Evolutionary conservation across 2,113 vertebrate genomes (phyloP).

Genomic region (Stercorarius parasiticus): DNA sequence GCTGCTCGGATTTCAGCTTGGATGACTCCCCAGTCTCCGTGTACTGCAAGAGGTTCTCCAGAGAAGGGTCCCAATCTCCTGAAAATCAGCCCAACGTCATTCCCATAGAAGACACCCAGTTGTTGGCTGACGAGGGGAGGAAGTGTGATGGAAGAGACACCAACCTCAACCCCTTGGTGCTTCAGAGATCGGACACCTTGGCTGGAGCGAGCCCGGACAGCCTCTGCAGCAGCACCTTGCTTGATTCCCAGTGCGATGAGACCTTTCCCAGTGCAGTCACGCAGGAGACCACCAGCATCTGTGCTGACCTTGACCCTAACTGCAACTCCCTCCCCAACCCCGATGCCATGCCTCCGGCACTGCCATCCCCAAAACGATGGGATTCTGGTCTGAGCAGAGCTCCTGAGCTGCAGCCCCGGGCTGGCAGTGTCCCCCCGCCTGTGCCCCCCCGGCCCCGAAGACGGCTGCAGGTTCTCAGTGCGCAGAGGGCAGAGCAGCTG

Average conservation of each 20-base stretch:
- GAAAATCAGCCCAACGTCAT: conserved; percentile 18
- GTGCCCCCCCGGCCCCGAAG: conserved; percentile 53
- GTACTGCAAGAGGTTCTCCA: conserved; percentile 72
- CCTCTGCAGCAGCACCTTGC: conserved; percentile 64
- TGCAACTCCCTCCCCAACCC: conserved; percentile 64
- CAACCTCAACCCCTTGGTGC: not conserved
- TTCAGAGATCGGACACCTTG: rapidly evolving
- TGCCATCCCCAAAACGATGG: rapidly evolving
- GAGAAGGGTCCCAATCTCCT: conserved; percentile 54
- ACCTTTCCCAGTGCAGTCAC: not conserved
- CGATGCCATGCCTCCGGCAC: not conserved
- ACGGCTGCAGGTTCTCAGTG: conserved; percentile 16
- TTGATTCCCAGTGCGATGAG: not conserved
- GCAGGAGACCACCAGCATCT: not conserved
- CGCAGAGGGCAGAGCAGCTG: not conserved
- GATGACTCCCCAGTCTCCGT: conserved; percentile 84
- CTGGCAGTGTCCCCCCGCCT: not conserved
- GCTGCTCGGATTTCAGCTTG: conserved; percentile 91
- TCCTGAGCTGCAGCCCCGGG: not conserved
- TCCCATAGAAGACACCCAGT: conserved; percentile 7
- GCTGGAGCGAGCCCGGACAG: conserved; percentile 67
- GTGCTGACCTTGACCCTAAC: conserved; percentile 67
- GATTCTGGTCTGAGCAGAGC: not conserved
- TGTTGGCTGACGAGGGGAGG: not conserved
- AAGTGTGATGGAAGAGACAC: not conserved